phyloP scores from a whole-genome alignment of 1,140 invertebrate species.

The Armadillidium nasatum region DNA sequence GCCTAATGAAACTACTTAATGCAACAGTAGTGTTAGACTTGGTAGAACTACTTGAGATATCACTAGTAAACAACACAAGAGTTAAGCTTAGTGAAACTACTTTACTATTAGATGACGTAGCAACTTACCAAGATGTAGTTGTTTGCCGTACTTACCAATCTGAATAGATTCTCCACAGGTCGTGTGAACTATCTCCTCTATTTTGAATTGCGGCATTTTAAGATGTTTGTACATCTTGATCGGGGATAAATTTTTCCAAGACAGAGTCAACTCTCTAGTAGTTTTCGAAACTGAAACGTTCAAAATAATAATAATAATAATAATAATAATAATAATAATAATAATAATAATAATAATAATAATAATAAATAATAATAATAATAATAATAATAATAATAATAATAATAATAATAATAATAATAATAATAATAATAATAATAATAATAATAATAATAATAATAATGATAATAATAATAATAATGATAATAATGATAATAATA shows the following conservation, averaged over 20 bases:
- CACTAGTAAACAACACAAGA: too few species aligned
- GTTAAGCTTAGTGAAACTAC: too few species aligned
- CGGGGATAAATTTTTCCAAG: slow-evolving; percentile 53
- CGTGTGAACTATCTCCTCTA: slow-evolving; percentile 22
- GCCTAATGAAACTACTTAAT: too few species aligned
- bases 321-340: slow-evolving; percentile 1
- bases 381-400: too few species aligned
- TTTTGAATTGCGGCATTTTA: slow-evolving; percentile 52
- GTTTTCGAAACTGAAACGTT: slow-evolving; percentile 48
- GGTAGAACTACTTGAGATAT: too few species aligned
- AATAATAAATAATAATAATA: background rate
- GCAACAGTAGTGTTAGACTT: too few species aligned
- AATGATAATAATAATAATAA: background rate
- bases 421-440: too few species aligned
- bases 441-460: background rate
- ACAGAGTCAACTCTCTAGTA: slow-evolving; percentile 51
- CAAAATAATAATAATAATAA: background rate
- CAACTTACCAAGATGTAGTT: too few species aligned
- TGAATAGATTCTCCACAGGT: slow-evolving; percentile 22
- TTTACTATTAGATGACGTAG: too few species aligned
- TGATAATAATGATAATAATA: background rate
- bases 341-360: slow-evolving; percentile 1
- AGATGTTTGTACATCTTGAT: slow-evolving; percentile 52
- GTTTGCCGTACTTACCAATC: slow-evolving; percentile 23
- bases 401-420: too few species aligned